A percentile compares a stretch with the other conserved stretches of the same genome.
phyloP scores from a whole-genome alignment of 2,888 invertebrate species.

The Arge pagana region DNA sequence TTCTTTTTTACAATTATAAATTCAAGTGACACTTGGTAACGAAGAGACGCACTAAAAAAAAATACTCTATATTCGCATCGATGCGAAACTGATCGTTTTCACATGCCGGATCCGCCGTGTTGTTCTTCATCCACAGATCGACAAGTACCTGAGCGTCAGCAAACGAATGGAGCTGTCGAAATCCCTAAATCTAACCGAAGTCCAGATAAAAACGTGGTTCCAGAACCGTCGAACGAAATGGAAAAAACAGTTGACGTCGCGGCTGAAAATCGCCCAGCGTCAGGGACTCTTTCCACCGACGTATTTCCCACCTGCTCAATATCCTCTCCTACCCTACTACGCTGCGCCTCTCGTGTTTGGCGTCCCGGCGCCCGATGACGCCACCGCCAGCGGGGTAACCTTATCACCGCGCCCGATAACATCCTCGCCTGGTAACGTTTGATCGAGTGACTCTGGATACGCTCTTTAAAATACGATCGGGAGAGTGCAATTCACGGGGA shows the following conservation, averaged over 20 bases:
- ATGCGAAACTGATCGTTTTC: too few species aligned
- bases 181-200: slow-evolving; percentile 85
- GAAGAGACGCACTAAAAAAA: too few species aligned
- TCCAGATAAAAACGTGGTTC: slow-evolving; percentile 97
- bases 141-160: slow-evolving; percentile 95
- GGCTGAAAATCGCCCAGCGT: slow-evolving; percentile 85
- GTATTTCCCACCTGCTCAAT: slow-evolving; percentile 68
- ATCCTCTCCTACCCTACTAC: slow-evolving; percentile 68
- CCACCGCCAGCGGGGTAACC: slow-evolving; percentile 35
- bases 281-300: slow-evolving; percentile 78
- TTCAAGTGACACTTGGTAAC: too few species aligned
- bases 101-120: too few species aligned
- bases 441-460: not conserved
- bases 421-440: slow-evolving; percentile 15
- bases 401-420: slow-evolving; percentile 30
- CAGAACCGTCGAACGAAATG: slow-evolving; percentile 95
- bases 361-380: slow-evolving; percentile 59
- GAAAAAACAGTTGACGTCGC: slow-evolving; percentile 94
- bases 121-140: slow-evolving; percentile 62
- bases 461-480: too few species aligned
- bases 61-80: too few species aligned
- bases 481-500: too few species aligned
- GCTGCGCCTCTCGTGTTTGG: slow-evolving; percentile 67
- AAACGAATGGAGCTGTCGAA: slow-evolving; percentile 94
- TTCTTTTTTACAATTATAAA: too few species aligned